phyloP scores from a whole-genome alignment of 1,140 invertebrate genomes.

The Mya arenaria region DNA sequence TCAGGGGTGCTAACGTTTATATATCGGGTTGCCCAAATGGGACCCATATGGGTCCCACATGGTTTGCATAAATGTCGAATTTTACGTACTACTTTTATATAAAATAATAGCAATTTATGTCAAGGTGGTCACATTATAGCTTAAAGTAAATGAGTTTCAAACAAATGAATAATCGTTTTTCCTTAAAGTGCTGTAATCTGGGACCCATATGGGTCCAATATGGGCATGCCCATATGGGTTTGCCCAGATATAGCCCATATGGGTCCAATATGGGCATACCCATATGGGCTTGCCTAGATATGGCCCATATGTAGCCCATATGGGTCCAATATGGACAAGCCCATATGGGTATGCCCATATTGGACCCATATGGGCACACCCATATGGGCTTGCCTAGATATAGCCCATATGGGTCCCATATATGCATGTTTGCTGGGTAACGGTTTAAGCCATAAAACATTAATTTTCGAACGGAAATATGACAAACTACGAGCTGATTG shows the following conservation, averaged over 20 bases:
- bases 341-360: slow-evolving; percentile 15
- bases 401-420: slow-evolving; percentile 10
- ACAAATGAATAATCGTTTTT: slow-evolving; percentile 7
- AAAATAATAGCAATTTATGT: neutral
- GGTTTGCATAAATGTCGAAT: neutral
- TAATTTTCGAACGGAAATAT: too few relatives aligned
- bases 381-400: slow-evolving; percentile 9
- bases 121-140: neutral
- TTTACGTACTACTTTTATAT: neutral
- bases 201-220: slow-evolving; percentile 16
- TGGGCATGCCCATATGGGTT: slow-evolving; percentile 16
- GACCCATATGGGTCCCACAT: slow-evolving; percentile 30
- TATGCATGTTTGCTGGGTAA: slow-evolving; percentile 33
- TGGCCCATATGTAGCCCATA: slow-evolving; percentile 23
- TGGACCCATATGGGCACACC: slow-evolving; percentile 14
- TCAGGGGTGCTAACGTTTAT: neutral
- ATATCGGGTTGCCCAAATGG: neutral
- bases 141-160: neutral
- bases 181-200: neutral
- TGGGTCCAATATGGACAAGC: neutral
- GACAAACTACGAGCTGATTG: too few relatives aligned
- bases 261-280: slow-evolving; percentile 26
- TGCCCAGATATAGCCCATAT: slow-evolving; percentile 11
- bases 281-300: slow-evolving; percentile 23
- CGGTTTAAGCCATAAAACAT: too few relatives aligned